Evolutionary conservation across 2,113 vertebrate genomes (phyloP).

Genomic region (Megaceryle maxima): DNA sequence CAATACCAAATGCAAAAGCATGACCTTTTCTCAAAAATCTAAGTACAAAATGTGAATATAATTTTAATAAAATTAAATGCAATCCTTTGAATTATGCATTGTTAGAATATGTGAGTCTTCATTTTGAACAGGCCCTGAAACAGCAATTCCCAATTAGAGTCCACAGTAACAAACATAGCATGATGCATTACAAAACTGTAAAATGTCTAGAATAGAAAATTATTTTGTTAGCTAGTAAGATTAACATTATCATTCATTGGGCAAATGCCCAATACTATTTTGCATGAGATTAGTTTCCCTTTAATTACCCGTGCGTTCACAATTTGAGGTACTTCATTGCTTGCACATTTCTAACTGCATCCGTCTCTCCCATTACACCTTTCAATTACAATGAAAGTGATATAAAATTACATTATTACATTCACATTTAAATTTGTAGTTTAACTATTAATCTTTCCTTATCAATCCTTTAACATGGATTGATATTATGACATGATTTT

Average conservation of each 20-base stretch:
- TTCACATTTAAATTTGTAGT: conserved; percentile 46
- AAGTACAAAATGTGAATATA: not conserved
- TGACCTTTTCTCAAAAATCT: not conserved
- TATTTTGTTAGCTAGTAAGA: not conserved
- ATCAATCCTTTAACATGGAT: not conserved
- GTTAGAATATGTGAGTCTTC: not conserved
- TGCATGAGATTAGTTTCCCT: conserved; percentile 23
- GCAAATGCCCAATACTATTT: conserved; percentile 12
- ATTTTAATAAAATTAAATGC: conserved; percentile 12
- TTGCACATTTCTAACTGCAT: conserved; percentile 27
- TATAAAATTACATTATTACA: conserved; percentile 47
- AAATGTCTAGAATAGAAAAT: conserved; percentile 19
- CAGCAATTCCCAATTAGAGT: not conserved
- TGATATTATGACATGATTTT: not conserved
- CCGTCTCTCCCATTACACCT: conserved; percentile 37
- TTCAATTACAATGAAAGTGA: conserved; percentile 43
- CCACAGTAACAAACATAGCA: not conserved
- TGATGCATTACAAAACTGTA: not conserved
- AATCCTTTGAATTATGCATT: conserved; percentile 5
- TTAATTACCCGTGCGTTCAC: conserved; percentile 53
- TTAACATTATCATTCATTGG: conserved; percentile 34
- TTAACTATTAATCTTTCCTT: conserved; percentile 31
- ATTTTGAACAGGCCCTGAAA: not conserved
- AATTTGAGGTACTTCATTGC: conserved; percentile 47
- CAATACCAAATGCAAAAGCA: not conserved